Conservation (phyloP, 1,140 invertebrate genomes). For the Aphelinus atriplicis region DNA sequence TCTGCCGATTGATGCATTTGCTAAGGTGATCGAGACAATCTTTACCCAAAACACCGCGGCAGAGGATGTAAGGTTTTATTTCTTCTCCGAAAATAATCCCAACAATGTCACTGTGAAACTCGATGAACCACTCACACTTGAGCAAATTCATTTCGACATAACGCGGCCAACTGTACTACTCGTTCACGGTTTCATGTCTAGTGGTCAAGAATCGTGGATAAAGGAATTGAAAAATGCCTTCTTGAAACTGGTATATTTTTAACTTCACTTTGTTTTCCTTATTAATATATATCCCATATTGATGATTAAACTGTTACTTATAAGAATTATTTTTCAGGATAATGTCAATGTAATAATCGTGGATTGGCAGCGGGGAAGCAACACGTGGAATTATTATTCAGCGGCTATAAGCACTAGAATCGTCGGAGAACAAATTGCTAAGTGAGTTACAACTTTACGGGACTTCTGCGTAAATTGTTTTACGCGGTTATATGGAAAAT, state of each 20-base stretch:
- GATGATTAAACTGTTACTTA: not conserved
- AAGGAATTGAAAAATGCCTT: slow-evolving; percentile 66
- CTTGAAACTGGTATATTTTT: slow-evolving; percentile 61
- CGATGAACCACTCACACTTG: slow-evolving; percentile 68
- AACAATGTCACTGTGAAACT: slow-evolving; percentile 48
- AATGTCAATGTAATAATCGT: slow-evolving; percentile 70
- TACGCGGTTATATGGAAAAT: too few species aligned
- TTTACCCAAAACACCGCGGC: slow-evolving; percentile 37
- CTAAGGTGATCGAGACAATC: not conserved
- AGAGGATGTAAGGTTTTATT: slow-evolving; percentile 55
- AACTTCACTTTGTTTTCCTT: too few species aligned
- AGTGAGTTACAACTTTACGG: slow-evolving; percentile 49
- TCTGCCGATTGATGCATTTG: slow-evolving; percentile 2
- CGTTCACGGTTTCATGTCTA: slow-evolving; percentile 70
- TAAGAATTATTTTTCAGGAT: slow-evolving; percentile 52
- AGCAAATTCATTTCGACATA: slow-evolving; percentile 67
- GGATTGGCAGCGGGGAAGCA: slow-evolving; percentile 70
- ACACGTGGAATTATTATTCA: slow-evolving; percentile 71
- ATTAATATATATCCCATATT: not conserved
- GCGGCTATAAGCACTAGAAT: slow-evolving; percentile 69
- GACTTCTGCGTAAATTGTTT: not conserved
- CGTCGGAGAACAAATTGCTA: slow-evolving; percentile 66
- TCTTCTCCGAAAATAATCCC: slow-evolving; percentile 51
- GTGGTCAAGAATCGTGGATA: slow-evolving; percentile 67
- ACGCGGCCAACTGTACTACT: slow-evolving; percentile 66